Conservation (phyloP, 2,888 invertebrate species). For the Caenorhabditis doughertyi region DNA sequence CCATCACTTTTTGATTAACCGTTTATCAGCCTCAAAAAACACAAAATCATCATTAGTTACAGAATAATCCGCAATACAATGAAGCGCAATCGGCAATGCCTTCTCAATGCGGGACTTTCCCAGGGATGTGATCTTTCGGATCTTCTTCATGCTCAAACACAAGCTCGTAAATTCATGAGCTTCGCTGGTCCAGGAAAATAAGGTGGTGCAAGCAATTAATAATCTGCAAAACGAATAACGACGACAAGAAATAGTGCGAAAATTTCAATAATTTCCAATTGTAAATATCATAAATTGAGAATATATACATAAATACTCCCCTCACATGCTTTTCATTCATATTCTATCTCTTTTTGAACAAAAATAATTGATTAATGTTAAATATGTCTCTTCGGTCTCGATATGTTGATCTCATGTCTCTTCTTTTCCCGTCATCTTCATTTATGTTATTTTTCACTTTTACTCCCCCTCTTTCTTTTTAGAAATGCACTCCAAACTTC, state of each 20-base stretch:
- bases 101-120: constrained; percentile 79
- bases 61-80: constrained; percentile 60
- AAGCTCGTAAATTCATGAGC: constrained; percentile 78
- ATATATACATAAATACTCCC: no score
- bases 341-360: no score
- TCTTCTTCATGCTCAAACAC: constrained; percentile 74
- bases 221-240: neutral
- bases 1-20: neutral
- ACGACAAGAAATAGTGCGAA: neutral
- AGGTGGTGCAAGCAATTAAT: neutral
- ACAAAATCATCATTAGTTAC: constrained; percentile 12
- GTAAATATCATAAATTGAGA: constrained; percentile 14
- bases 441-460: no score
- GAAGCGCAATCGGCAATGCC: constrained; percentile 75
- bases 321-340: no score
- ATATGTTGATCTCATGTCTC: no score
- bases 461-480: neutral
- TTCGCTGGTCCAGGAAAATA: constrained; percentile 78
- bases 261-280: constrained; percentile 8
- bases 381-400: no score
- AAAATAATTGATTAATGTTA: no score
- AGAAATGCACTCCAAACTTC: neutral
- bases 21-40: neutral
- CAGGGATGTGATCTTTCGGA: constrained; percentile 80
- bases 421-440: no score